Conservation (phyloP, 2,113 vertebrate species). For the Athene noctua region DNA sequence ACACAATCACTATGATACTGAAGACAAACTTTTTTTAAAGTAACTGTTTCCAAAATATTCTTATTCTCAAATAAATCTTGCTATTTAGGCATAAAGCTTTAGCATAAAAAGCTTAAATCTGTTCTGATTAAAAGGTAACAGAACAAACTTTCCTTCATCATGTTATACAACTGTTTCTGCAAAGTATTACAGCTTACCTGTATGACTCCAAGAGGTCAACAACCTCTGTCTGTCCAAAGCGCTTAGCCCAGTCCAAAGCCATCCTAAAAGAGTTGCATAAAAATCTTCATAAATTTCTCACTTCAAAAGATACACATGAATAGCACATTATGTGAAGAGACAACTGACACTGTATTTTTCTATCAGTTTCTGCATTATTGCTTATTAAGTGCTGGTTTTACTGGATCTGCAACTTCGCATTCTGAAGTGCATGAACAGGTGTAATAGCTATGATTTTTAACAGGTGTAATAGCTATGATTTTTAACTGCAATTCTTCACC, state of each 20-base stretch:
- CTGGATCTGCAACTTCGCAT: background rate
- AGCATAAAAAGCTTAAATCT: background rate
- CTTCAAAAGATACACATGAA: background rate
- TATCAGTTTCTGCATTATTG: background rate
- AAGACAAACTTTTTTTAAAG: background rate
- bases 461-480: background rate
- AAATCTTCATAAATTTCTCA: background rate
- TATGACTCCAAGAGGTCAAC: conserved; percentile 88
- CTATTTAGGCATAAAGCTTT: too few species aligned
- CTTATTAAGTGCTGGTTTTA: background rate
- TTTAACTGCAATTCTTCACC: background rate
- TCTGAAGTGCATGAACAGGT: background rate
- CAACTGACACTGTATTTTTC: background rate
- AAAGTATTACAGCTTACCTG: conserved; percentile 73
- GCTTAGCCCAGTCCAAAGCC: conserved; percentile 90
- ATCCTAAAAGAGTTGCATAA: conserved; percentile 78
- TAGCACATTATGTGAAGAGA: fast-evolving
- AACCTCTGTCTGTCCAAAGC: conserved; percentile 85
- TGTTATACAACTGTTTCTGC: background rate
- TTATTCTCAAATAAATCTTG: background rate
- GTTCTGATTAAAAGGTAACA: background rate
- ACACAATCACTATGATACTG: background rate
- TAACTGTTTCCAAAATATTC: background rate
- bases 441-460: background rate
- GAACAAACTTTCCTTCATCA: background rate